Conservation (phyloP, 2,113 vertebrate species). For the Tursiops truncatus region DNA sequence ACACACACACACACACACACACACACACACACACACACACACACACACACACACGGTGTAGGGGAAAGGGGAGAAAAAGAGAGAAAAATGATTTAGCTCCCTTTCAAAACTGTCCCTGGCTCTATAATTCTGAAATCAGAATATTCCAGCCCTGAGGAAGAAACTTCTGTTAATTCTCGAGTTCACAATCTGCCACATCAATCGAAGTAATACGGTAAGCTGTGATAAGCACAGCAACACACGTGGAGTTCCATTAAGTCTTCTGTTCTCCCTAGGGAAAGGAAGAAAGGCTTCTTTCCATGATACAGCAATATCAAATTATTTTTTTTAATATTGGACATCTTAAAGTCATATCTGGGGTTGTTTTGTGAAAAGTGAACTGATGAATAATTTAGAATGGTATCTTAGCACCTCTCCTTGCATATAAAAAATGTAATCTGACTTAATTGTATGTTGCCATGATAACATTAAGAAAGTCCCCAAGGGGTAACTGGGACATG, state of each 20-base stretch:
- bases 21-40: too few species aligned
- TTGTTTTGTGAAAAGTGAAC: slow-evolving; percentile 73
- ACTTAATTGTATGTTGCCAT: slow-evolving; percentile 85
- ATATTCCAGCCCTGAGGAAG: slow-evolving; percentile 75
- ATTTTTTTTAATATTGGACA: slow-evolving; percentile 77
- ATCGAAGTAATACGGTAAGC: slow-evolving; percentile 84
- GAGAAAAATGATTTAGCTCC: background rate
- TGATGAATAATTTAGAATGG: slow-evolving; percentile 85
- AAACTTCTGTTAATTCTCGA: slow-evolving; percentile 79
- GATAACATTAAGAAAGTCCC: slow-evolving; percentile 82
- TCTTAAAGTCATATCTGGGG: slow-evolving; percentile 78
- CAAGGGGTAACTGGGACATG: slow-evolving; percentile 68
- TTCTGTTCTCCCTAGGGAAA: slow-evolving; percentile 79
- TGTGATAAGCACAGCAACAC: slow-evolving; percentile 80
- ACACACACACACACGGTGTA: background rate
- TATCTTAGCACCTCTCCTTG: slow-evolving; percentile 77
- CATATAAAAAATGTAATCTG: slow-evolving; percentile 81
- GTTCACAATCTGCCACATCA: slow-evolving; percentile 81
- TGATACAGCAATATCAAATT: slow-evolving; percentile 82
- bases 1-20: background rate
- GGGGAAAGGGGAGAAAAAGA: background rate
- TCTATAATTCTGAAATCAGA: slow-evolving; percentile 79
- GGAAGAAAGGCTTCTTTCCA: slow-evolving; percentile 78
- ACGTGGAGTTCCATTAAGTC: slow-evolving; percentile 80
- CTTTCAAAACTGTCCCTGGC: slow-evolving; percentile 62